Evolutionary conservation across 53 echinoderm and acorn worm species (phyloP), one percentile per base, ranked within the genome.

Genomic region (Antedon mediterranea): DNA sequence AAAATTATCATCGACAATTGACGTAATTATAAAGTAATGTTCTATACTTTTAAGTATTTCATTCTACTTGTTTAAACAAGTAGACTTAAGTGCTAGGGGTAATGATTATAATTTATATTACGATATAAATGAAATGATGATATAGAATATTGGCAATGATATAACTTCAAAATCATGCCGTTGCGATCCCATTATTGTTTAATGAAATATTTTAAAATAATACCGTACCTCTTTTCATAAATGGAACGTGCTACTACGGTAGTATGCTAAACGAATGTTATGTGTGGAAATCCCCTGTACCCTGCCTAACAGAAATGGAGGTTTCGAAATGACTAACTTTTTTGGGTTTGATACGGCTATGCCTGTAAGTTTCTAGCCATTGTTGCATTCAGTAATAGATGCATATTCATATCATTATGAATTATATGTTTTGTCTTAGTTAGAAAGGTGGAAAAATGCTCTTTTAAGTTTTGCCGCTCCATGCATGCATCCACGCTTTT

Each of bases 331-430:
- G 57, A 57, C 14, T 23, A 74, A 76, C 75, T 83, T 84, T 42
- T 89, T 86, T 71, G 89, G 84, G 28, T 86, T 83, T 71, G 81
- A 73, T 32, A 43, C 79, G 30, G 82, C 82, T 73, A 79, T 90
- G 76, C 87, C 85, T 77, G 90, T 90, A 78, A 87, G 87, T 86
- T 31, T 29, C 33, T 31, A 6, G 34, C 34, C 4, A 14, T 32
- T 76, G 4, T 28, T 33, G 20, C 34, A 76, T 33, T 8, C 32
- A 76, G 28, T 32, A 76, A 15, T 23, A 33, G 9, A 11, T 30
- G 3, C 18, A 74, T 4, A 28, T 74, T 32, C 31, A 27, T 76
- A 31, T 13, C 32, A 37, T 37, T 18, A 57, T 57, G 57, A 18
- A 57, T 8, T 18, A 57, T 15, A 57, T 57, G 57, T 23, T 23